These are phyloP conservation scores for Nephrocerus scutellatus DNA, from an alignment of 2,888 invertebrate species.

Conservation along the genomic window DNA sequence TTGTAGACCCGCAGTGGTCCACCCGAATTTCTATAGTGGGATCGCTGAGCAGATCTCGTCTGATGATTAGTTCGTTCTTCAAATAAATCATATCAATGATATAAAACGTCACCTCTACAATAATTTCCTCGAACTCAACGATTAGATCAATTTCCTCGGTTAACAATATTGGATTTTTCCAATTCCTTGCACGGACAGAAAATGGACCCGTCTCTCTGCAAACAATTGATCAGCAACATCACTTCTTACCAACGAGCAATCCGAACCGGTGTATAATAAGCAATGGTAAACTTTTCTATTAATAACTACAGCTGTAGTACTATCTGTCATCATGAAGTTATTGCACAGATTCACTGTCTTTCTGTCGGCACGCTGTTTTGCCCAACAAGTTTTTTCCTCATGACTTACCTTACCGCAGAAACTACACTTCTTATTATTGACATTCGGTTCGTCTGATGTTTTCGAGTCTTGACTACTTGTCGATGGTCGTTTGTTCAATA, in stretches of 20 bases:
- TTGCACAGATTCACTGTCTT: conserved; percentile 10
- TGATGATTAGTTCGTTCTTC: no score
- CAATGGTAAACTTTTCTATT: conserved; percentile 14
- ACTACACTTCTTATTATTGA: no score
- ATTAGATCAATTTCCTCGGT: not conserved
- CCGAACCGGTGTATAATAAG: conserved; percentile 12
- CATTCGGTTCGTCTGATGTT: no score
- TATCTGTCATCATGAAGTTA: conserved; percentile 1
- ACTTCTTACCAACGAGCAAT: conserved; percentile 14
- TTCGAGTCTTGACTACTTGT: no score
- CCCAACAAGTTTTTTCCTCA: conserved; percentile 17
- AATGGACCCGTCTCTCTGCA: conserved; percentile 10
- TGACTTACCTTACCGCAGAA: conserved; percentile 16
- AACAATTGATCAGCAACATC: conserved; percentile 10
- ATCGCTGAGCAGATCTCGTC: conserved; percentile 2
- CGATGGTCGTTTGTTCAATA: no score
- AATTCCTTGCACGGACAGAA: no score
- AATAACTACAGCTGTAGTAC: conserved; percentile 13
- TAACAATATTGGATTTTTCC: not conserved
- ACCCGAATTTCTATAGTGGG: conserved; percentile 5
- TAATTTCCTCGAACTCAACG: conserved; percentile 7
- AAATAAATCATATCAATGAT: not conserved
- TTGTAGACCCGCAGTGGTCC: conserved; percentile 2
- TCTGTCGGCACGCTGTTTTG: conserved; percentile 12
- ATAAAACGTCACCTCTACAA: conserved; percentile 3